Conservation (phyloP, 2,113 vertebrate species). For the Entelurus aequoreus region DNA sequence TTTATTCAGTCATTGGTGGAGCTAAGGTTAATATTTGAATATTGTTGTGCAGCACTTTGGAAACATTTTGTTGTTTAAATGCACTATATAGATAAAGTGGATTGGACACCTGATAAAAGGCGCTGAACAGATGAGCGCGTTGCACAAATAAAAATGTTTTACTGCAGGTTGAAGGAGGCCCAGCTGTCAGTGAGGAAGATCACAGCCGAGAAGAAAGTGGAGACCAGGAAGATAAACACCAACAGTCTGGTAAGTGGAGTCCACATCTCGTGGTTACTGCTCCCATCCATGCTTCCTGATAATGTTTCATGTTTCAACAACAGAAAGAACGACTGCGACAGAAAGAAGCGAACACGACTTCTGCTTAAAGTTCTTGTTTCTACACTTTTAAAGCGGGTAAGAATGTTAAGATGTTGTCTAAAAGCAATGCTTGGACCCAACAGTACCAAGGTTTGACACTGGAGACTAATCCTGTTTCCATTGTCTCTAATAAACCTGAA, state of each 20-base stretch:
- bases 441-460: neutral
- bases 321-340: slow-evolving; percentile 91
- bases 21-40: no score
- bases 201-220: slow-evolving; percentile 91
- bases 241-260: slow-evolving; percentile 82
- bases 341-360: slow-evolving; percentile 80
- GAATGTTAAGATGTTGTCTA: neutral
- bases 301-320: slow-evolving; percentile 34
- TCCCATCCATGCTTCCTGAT: neutral
- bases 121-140: no score
- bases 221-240: slow-evolving; percentile 87
- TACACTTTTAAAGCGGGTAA: neutral
- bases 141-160: no score
- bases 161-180: slow-evolving; percentile 82
- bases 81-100: no score
- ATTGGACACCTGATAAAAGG: no score
- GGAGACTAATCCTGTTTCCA: no score
- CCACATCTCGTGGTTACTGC: neutral
- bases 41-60: no score
- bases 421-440: no score
- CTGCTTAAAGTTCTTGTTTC: neutral
- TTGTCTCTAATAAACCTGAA: no score
- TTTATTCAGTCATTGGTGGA: no score
- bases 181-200: slow-evolving; percentile 85
- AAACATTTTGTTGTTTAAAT: no score